Evolutionary conservation across 2,888 invertebrate species (phyloP), one percentile per base, ranked within the genome.

Genomic region (Protophormia terraenovae): DNA sequence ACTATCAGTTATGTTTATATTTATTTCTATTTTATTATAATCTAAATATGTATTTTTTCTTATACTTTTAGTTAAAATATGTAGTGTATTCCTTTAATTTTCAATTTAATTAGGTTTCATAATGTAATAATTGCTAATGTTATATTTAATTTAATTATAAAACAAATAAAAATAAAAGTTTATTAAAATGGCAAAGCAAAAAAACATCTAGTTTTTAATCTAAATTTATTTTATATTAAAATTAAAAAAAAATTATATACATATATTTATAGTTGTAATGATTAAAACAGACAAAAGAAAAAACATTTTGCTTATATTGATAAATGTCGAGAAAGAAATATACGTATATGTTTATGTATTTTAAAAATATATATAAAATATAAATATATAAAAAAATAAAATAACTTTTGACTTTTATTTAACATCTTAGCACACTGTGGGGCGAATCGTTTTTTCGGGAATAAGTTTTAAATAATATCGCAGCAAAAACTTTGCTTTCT

Each of bases 331-430:
- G 58, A 89, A 89, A 88, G 88, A 84, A 35, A 77, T 77, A 79
- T 80, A 73, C 81, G 73, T 84, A 80, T 58, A 75, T 66, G 86
- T 84, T 85, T 84, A 87, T 87, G 88, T 88, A 87, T 87, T 88
- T 87, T 86, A 87, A 87, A 88, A 80, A 87, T 84, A 86, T 87
- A 86, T 88, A 88, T 84, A 88, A 77, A 83, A 85, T 87, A 87
- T 87, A 88, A 87, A 84, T 58, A 83, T 77, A 84, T 78, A 72
- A 86, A 72, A 86, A 88, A 50, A 81, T n/a, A 29, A 71, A 47
- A 67, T 50, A 12, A 69, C 8, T 16, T 64, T 45, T 69, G n/a
- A n/a, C n/a, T n/a, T n/a, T n/a, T n/a, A n/a, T n/a, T n/a, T n/a
- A n/a, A n/a, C n/a, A n/a, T n/a, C n/a, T n/a, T n/a, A n/a, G n/a